Evolutionary conservation across 2,888 invertebrate genomes (phyloP), one percentile per base, ranked within the genome.

Genomic region (Yponomeuta malinellus): DNA sequence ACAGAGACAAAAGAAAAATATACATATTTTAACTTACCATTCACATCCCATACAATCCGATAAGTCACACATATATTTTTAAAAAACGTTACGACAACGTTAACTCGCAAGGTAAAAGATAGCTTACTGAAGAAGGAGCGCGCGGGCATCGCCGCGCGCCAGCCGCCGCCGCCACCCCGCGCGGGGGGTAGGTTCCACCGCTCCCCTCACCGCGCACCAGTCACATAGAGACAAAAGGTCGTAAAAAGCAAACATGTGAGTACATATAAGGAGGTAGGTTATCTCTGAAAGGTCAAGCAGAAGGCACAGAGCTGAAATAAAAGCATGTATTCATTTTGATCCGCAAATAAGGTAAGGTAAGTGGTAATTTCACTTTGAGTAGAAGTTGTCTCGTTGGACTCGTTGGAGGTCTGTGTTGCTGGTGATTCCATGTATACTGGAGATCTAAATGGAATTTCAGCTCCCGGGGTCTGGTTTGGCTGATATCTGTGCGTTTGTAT

Each of bases 101-200:
- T 23, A 64, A 64, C 64, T 64, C 12, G 64, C 33, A n/a, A 66
- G 33, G 33, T 66, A 33, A 66, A 33, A 33, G 33, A 33, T 33
- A 66, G 66, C 66, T 37, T 66, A 66, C 66, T 66, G 31, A 66
- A 4, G 66, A 66, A 29, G 15, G 66, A n/a, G 66, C 33, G 31
- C 29, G 31, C 29, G 10, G 23, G 33, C 33, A 12, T 2, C 66
- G 33, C 29, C 66, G 10, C 66, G 66, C 3, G 66, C 66, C 66
- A 6, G 33, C 66, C 33, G 33, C 33, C 66, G 33, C 66, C 33
- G 9, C 33, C 66, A 6, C 31, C 66, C 10, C 37, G 8, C 66
- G 66, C 33, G 2, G 66, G 8, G 23, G 23, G 23, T 23, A 23
- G 23, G 23, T 23, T 23, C 23, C 23, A 23, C 23, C 23, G 23